A percentile compares a stretch with the other conserved stretches of the same genome.
Evolutionary conservation across 2,113 vertebrate species (phyloP).

Genomic region (Triplophysa siluroides): DNA sequence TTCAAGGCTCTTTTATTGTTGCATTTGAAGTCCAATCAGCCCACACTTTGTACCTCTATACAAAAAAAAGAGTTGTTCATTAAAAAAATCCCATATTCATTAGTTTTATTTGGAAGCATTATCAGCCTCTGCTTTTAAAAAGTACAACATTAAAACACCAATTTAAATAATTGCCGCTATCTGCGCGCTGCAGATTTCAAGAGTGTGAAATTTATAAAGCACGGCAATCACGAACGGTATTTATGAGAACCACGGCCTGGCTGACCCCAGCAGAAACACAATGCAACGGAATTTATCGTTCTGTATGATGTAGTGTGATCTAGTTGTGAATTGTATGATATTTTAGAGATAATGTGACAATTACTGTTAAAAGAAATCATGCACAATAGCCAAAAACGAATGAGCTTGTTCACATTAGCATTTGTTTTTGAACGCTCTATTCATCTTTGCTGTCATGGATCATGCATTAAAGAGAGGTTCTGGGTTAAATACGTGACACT

Average conservation of each 20-base stretch:
- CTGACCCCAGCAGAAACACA: not conserved
- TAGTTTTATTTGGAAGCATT: conserved; percentile 43
- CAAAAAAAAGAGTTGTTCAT: conserved; percentile 21
- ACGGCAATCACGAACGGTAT: not conserved
- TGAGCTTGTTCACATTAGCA: too few relatives aligned
- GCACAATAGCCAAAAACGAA: not conserved
- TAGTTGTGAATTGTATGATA: too few relatives aligned
- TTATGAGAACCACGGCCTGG: not conserved
- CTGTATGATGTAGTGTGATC: not conserved
- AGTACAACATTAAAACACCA: conserved; percentile 16
- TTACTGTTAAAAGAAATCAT: not conserved
- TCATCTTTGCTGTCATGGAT: not conserved
- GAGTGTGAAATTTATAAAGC: conserved; percentile 7
- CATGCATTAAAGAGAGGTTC: conserved; percentile 6
- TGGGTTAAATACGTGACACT: not conserved
- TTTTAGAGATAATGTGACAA: not conserved
- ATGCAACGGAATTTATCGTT: conserved; percentile 1
- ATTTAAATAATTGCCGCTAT: conserved; percentile 24
- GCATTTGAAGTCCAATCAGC: conserved; percentile 27
- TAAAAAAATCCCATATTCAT: conserved; percentile 39
- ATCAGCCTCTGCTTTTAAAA: conserved; percentile 15
- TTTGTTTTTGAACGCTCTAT: too few relatives aligned
- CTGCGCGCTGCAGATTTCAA: not conserved
- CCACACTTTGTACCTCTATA: conserved; percentile 7
- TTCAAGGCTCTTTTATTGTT: conserved; percentile 27